Conservation (phyloP, 2,113 vertebrate genomes). For the Odocoileus virginianus region DNA sequence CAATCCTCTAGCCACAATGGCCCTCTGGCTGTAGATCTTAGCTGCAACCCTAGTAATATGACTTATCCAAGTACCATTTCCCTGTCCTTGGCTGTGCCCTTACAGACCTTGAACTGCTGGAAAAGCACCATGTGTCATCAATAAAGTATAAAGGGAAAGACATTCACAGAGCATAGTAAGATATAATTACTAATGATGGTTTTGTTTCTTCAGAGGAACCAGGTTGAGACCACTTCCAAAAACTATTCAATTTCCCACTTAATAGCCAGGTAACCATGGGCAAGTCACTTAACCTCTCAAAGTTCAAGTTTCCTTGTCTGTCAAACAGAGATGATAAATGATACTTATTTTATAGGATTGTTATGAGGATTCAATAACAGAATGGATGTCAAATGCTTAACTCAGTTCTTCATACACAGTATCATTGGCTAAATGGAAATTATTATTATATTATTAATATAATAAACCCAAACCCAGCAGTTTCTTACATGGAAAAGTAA, state of each 20-base stretch:
- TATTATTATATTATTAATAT: background rate
- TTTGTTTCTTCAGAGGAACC: background rate
- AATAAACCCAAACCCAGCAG: background rate
- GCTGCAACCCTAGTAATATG: background rate
- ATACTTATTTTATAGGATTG: background rate
- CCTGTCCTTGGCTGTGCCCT: background rate
- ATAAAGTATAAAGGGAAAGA: background rate
- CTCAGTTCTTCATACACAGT: background rate
- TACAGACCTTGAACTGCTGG: background rate
- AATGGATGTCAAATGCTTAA: background rate
- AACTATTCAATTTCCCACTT: background rate
- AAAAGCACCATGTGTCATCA: background rate
- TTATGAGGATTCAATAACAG: background rate
- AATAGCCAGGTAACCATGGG: background rate
- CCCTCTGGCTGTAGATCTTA: background rate
- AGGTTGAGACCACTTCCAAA: background rate
- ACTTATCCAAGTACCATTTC: background rate
- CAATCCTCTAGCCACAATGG: background rate
- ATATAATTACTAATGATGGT: background rate
- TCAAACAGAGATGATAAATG: background rate
- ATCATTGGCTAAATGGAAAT: background rate
- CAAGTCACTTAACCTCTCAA: background rate
- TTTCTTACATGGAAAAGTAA: background rate
- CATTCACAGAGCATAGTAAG: background rate
- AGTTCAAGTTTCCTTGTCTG: background rate